Base-by-base conservation (phyloP, 2,888 invertebrate genomes). In the Drosophila barbarae region DNA sequence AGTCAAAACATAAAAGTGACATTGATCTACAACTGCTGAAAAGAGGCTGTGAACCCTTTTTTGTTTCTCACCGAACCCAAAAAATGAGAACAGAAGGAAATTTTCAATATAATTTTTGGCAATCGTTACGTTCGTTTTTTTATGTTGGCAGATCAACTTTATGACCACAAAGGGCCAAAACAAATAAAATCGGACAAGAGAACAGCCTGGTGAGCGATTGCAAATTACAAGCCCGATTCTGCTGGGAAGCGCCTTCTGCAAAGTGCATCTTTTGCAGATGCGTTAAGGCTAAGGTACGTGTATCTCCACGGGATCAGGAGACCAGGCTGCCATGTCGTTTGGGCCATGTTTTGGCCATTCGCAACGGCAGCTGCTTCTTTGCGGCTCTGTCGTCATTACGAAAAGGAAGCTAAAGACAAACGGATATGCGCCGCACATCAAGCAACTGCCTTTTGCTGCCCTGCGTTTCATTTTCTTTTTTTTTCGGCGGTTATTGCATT, bases 121-220 rank as follows among this genome's bases (percentile, higher is more conserved):
- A 65, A 74, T 70, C 66, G 73, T 71, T 77, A 32, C 30, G 18
- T 13, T 42, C 5, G 18, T 21, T 6, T 6, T 6, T 47, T 28
- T 18, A 36, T 30, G 6, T n/a, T 21, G 52, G 58, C 56, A 67
- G 55, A 56, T 67, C 72, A 66, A 73, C 69, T 79, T 79, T 82
- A 82, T 82, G 79, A 77, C 70, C 80, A 66, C 67, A 65, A 66
- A 55, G 60, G 73, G 75, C 73, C 72, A 77, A 72, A 76, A 71
- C 72, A 78, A 84, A 81, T 73, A 81, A 76, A 78, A 81, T 75
- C 78, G 76, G 76, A 78, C 81, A 81, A 75, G 79, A 75, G 79
- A 81, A 75, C 74, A 82, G 73, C 81, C 78, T 81, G 79, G 77
- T 82, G 84, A 84, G 81, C 82, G 78, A 82, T 84, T 84, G 84